Percentiles rank a stretch among this genome's conserved stretches.
These are phyloP conservation scores for Manis pentadactyla DNA, from an alignment of 2,797 vertebrate genomes.

Conservation along the genomic window DNA sequence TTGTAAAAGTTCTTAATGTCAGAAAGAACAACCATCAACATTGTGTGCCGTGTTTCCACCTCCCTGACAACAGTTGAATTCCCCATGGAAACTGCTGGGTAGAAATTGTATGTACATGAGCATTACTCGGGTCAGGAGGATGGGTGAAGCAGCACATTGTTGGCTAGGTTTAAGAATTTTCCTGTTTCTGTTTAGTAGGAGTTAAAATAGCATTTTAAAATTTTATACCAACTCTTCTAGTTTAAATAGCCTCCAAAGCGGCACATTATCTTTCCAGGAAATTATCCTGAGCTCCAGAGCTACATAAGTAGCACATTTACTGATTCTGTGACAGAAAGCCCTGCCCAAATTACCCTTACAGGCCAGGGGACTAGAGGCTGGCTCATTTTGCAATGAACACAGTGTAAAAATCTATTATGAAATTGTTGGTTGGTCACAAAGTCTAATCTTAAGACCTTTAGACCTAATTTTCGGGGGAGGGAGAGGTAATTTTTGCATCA, in stretches of 20 bases:
- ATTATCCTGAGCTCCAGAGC: constrained; percentile 51
- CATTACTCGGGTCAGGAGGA: background rate
- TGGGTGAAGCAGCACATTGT: background rate
- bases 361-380: background rate
- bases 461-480: background rate
- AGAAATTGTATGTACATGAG: background rate
- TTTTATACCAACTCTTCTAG: constrained; percentile 20
- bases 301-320: constrained; percentile 13
- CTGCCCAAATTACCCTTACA: constrained; percentile 27
- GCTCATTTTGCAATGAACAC: constrained; percentile 46
- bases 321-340: constrained; percentile 41
- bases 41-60: background rate
- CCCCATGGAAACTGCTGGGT: background rate
- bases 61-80: background rate
- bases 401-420: constrained; percentile 33
- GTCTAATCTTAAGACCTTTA: constrained; percentile 21
- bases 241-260: constrained; percentile 52
- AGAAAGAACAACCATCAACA: background rate
- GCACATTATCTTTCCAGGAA: constrained; percentile 55
- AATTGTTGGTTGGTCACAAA: constrained; percentile 42
- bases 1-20: background rate
- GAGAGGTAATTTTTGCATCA: background rate
- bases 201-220: constrained; percentile 69
- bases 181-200: constrained; percentile 54
- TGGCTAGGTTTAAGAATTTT: constrained; percentile 42